Evolutionary conservation across 2,888 invertebrate species (phyloP), one percentile per base, ranked within the genome.

Genomic region (Sesia apiformis): DNA sequence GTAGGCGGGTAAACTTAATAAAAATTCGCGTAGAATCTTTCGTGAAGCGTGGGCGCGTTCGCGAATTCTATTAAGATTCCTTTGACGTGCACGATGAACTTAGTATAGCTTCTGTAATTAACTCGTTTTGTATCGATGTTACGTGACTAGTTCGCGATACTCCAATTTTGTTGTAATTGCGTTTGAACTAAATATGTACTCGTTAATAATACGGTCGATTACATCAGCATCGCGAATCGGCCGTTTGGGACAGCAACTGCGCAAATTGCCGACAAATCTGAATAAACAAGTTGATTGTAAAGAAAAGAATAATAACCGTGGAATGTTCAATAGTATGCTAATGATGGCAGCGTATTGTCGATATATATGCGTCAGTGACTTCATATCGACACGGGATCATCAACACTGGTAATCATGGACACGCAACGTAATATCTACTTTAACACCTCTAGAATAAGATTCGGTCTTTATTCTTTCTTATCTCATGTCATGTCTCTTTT

Each of bases 241-340:
- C 60, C 56, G 53, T 58, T 58, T 54, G 53, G 60, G 59, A 53
- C 55, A 61, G 64, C 71, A 75, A 83, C 81, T 84, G 83, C 85
- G 89, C 82, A 86, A 73, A 78, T 77, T 72, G 68, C 72, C 67
- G 63, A 62, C 67, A 79, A 84, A 83, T 80, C 81, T 85, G 81
- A 78, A 74, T 72, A 85, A 88, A 85, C 74, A 84, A 59, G 57
- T 73, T 70, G 71, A 74, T 78, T 72, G 64, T 72, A 62, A 60
- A 53, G 53, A 57, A 62, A 67, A 69, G 76, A 77, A 79, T 75
- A 79, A 80, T 75, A 80, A 70, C 64, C 70, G 67, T 65, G 72
- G 73, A 71, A 72, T 78, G 71, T 76, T 74, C 69, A 74, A 73
- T 73, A 73, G 68, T 63, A 67, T 69, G 68, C 64, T 74, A 76